Evolutionary conservation across 2,797 vertebrate genomes (phyloP), one percentile per base, ranked within the genome.

Genomic region (Microtus agrestis): DNA sequence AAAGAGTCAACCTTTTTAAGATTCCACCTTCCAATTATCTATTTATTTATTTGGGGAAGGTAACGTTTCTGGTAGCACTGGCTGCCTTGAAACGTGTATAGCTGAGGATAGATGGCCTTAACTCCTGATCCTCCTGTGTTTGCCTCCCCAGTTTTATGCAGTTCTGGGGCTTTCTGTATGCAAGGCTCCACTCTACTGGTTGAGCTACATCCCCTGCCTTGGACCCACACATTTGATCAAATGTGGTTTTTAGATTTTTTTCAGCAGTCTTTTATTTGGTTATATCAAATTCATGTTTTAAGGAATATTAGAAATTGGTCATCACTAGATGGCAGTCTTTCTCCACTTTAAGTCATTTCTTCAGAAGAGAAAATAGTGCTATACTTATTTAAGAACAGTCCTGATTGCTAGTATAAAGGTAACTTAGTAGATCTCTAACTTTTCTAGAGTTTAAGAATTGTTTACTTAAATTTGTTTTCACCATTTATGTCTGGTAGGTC

Each of bases 291-390:
- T 79, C 43, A 63, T 74, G 12, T 94, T 31, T 78, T 77, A 87
- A 6, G 82, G 34, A 69, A 0, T 78, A 25, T 94, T 97, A 95
- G 93, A 61, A 12, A 21, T 87, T 4, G 13, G 0, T 69, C 10
- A 87, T 96, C 98, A 93, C 98, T 98, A 98, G 98, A 48, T 98
- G 98, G 98, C 98, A 98, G 97, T 98, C 96, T 69, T 96, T 82
- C 96, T 95, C 98, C 89, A 97, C 2, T 80, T 93, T 97, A 89
- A 91, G n/a, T 80, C 7, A 29, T 92, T 94, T 89, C 12, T 92
- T 88, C 4, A 9, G 29, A 6, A 9, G 2, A 29, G 3, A 5
- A 34, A 14, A 43, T 56, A 40, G 25, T 43, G 21, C 14, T 23
- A 0, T 23, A 29, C 76, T 95, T 84, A 79, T 17, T 25, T 2